A percentile compares a stretch with the other conserved stretches of the same genome.
Conservation (phyloP, 2,113 vertebrate genomes). For the Myotis lucifugus region DNA sequence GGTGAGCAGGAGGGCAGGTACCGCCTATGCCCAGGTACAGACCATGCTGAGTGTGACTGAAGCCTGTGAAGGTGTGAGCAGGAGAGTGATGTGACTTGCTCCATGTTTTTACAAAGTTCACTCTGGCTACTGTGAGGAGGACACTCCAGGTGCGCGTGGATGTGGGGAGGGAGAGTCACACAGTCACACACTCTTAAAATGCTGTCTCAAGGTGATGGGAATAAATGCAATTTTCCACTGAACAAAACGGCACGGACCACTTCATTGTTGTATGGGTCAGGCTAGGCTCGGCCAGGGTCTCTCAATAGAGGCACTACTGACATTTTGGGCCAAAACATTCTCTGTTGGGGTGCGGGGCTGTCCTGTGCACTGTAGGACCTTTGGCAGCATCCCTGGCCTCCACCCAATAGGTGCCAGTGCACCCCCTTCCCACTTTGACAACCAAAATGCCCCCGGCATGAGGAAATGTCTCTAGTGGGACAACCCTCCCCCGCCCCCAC, state of each 20-base stretch:
- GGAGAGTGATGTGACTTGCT: background rate
- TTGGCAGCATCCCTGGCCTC: background rate
- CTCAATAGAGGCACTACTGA: background rate
- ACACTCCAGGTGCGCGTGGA: background rate
- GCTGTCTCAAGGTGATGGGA: too few relatives aligned
- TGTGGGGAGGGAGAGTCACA: background rate
- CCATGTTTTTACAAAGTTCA: background rate
- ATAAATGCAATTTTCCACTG: background rate
- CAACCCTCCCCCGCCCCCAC: background rate
- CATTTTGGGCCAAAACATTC: background rate
- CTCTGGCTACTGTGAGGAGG: background rate
- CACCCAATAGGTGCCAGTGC: background rate
- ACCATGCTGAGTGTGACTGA: too few relatives aligned
- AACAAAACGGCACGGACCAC: fast-evolving
- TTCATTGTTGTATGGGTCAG: background rate
- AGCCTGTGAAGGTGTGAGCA: background rate
- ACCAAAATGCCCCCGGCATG: background rate
- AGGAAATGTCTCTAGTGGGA: background rate
- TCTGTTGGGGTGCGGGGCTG: background rate
- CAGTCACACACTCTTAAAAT: background rate
- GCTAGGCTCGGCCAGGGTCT: background rate
- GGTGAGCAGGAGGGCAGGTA: background rate
- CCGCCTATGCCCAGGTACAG: background rate
- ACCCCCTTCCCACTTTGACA: background rate
- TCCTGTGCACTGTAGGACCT: background rate